Evolutionary conservation across 2,113 vertebrate species (phyloP).

Genomic region (Tetrao urogallus): DNA sequence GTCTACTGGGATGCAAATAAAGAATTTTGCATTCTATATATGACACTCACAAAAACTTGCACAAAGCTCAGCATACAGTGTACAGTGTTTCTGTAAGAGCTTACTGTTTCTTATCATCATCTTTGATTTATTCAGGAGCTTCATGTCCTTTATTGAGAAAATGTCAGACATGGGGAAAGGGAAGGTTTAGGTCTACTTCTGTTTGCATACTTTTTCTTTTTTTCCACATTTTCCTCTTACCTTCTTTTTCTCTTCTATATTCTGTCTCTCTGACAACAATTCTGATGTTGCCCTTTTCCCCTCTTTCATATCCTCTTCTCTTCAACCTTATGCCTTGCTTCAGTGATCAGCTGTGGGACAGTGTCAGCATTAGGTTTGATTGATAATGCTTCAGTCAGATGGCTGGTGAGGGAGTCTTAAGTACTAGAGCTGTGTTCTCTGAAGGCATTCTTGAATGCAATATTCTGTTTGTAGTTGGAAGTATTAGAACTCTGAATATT

Average conservation of each 20-base stretch:
- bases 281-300: background rate
- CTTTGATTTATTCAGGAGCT: background rate
- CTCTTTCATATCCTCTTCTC: background rate
- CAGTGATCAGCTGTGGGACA: background rate
- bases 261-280: background rate
- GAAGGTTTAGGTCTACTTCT: background rate
- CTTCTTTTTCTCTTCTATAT: background rate
- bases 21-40: background rate
- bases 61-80: background rate
- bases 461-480: background rate
- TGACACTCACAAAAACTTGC: background rate
- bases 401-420: background rate
- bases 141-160: background rate
- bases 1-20: background rate
- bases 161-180: background rate
- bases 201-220: background rate
- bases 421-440: background rate
- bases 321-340: background rate
- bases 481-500: background rate
- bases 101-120: background rate
- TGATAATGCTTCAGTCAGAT: background rate
- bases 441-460: background rate
- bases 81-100: background rate
- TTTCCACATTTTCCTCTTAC: background rate
- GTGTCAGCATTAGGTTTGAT: background rate